Base-by-base conservation (phyloP, 1,140 invertebrate genomes). In the Musca vetustissima region DNA sequence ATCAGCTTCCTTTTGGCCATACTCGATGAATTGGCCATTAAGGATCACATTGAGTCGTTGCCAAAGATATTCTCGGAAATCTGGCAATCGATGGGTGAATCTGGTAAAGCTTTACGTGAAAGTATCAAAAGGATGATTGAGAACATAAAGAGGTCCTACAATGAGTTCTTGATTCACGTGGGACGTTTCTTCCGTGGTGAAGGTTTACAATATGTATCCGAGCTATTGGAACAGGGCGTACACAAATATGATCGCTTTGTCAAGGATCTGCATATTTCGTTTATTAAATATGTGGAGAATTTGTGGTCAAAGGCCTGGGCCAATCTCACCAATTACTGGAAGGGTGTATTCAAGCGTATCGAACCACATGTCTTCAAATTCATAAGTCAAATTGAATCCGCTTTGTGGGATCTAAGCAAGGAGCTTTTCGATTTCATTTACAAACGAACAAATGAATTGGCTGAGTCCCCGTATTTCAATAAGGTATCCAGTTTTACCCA, bases 71-170 rank as follows among this genome's bases (percentile, higher is more conserved):
- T 93, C 0, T 90, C 90, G 24, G 92, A 94, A 77, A 87, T 94
- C 71, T 92, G 90, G 90, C 89, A 91, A 52, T 88, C 92, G 72
- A 91, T 93, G 90, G 92, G 92, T 1, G 91, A 92, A 47, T 93
- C 92, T 0, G 91, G 91, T 8, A 85, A 91, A 73, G 91, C 90
- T 0, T 87, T 93, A 2, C 86, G 91, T 21, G 87, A 92, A 68
- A 91, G 90, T 64, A 84, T 93, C 1, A 83, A 89, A 0, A 93
- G 90, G 88, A 85, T 92, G 0, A 88, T 93, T 0, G 89, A 93
- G 66, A 88, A 88, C 64, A 84, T 92, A 0, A 92, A 92, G 77
- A 85, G 81, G 22, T 88, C 88, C 1, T 92, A 92, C 70, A 85
- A 87, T 47, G 91, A 91, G 71, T 79, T 90, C 1, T 83, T 89